phyloP scores from a whole-genome alignment of 2,888 invertebrate species.

The Argyra leucocephala region DNA sequence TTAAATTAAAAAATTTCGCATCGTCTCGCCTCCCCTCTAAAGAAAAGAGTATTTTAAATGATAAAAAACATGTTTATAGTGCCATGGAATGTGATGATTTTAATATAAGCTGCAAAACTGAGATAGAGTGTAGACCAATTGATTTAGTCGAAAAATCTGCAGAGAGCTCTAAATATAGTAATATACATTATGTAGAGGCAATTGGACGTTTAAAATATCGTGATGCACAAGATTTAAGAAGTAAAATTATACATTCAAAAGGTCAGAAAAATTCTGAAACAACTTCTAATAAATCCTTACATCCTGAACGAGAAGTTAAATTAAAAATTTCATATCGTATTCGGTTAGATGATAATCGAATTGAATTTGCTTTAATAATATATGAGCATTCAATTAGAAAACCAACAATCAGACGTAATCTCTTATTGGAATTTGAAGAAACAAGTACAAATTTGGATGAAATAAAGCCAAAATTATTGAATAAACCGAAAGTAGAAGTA shows the following conservation, averaged over 20 bases:
- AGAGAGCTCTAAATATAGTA: slow-evolving; percentile 9
- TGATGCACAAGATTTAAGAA: slow-evolving; percentile 20
- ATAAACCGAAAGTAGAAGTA: not conserved
- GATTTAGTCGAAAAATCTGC: too few relatives aligned
- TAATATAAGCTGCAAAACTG: too few relatives aligned
- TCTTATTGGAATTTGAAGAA: slow-evolving; percentile 30
- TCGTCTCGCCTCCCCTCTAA: slow-evolving; percentile 22
- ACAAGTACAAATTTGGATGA: slow-evolving; percentile 14
- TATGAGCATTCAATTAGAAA: slow-evolving; percentile 28
- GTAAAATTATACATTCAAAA: slow-evolving; percentile 13
- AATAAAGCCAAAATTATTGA: not conserved
- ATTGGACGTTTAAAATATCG: slow-evolving; percentile 20
- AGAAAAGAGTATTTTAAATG: slow-evolving; percentile 12
- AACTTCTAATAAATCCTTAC: slow-evolving; percentile 12
- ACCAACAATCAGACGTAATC: slow-evolving; percentile 27
- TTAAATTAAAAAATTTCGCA: slow-evolving; percentile 19
- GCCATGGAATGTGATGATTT: slow-evolving; percentile 2
- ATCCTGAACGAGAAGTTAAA: slow-evolving; percentile 29
- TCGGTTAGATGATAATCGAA: slow-evolving; percentile 27
- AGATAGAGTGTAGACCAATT: too few relatives aligned
- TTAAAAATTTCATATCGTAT: slow-evolving; percentile 33
- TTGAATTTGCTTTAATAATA: slow-evolving; percentile 33
- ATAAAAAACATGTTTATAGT: not conserved
- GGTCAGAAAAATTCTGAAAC: slow-evolving; percentile 20
- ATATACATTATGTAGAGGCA: slow-evolving; percentile 22